Evolutionary conservation across 2,888 invertebrate genomes (phyloP), one percentile per base, ranked within the genome.

Genomic region (Oligia fasciuncula): DNA sequence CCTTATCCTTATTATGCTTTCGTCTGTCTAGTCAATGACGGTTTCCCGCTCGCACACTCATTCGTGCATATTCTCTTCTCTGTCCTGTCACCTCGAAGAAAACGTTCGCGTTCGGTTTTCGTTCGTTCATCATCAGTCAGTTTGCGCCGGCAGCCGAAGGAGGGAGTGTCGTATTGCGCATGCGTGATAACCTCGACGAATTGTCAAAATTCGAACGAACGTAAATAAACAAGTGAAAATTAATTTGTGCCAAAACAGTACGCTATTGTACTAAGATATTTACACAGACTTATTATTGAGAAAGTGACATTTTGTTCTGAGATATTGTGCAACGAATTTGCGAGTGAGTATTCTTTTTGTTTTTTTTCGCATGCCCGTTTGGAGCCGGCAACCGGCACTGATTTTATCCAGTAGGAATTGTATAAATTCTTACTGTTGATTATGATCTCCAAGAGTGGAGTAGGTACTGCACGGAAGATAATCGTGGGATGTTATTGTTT

Each of bases 191-290:
- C 87, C 83, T 86, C 89, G 85, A 93, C 91, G 90, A 35, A 92
- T 93, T 94, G 94, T 94, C 95, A 94, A 91, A 92, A 91, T 93
- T 93, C 93, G 93, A 93, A 92, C 91, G 91, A 92, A 94, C 93
- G 95, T 95, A 96, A 96, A 95, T 94, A 96, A 95, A 95, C 94
- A 95, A 95, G 95, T 95, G 95, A 93, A 90, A 91, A 85, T 82
- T 80, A 90, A 90, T 90, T 92, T 91, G 95, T 94, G 92, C 91
- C 88, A 90, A 92, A 91, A 86, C 74, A 67, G 46, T 83, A 87
- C 76, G 60, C 77, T 86, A 84, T 85, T 73, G 85, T 90, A 87
- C 88, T 90, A 85, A 86, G 78, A 73, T 78, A 81, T 88, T 85
- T 85, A 81, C 85, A 84, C 79, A 74, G 77, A 79, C 83, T 76